These are phyloP conservation scores for Microvelia longipes DNA, from an alignment of 1,140 invertebrate species.

Conservation along the genomic window DNA sequence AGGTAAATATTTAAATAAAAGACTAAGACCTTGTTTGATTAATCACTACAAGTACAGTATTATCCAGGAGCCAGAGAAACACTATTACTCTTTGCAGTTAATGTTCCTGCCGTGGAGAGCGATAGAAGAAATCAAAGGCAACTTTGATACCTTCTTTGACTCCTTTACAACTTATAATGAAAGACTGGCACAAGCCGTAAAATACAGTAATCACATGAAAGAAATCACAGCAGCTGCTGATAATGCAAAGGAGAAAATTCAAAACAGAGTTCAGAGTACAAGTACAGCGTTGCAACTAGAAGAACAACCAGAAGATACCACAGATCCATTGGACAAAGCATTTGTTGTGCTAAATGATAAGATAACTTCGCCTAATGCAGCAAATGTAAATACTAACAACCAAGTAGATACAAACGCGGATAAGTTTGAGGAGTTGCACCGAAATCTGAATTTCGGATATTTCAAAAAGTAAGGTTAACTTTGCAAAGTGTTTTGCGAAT, in stretches of 20 bases:
- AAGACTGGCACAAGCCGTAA: not conserved
- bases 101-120: slow-evolving; percentile 9
- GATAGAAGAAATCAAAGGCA: not conserved
- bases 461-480: no score
- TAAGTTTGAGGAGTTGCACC: not conserved
- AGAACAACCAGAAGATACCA: not conserved
- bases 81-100: slow-evolving; percentile 8
- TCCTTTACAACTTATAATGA: not conserved
- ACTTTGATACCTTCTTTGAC: not conserved
- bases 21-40: slow-evolving; percentile 3
- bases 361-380: not conserved
- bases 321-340: not conserved
- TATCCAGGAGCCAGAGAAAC: slow-evolving; percentile 4
- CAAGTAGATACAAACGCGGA: not conserved
- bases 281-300: not conserved
- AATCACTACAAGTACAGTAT: slow-evolving; percentile 3
- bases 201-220: not conserved
- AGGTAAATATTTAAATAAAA: slow-evolving; percentile 7
- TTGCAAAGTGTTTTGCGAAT: not conserved
- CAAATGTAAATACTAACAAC: not conserved
- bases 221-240: not conserved
- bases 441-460: not conserved
- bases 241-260: not conserved
- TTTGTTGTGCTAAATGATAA: not conserved
- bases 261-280: not conserved